Evolutionary conservation across 2,797 vertebrate species (phyloP).

Genomic region (Paedocypris micromegethes): DNA sequence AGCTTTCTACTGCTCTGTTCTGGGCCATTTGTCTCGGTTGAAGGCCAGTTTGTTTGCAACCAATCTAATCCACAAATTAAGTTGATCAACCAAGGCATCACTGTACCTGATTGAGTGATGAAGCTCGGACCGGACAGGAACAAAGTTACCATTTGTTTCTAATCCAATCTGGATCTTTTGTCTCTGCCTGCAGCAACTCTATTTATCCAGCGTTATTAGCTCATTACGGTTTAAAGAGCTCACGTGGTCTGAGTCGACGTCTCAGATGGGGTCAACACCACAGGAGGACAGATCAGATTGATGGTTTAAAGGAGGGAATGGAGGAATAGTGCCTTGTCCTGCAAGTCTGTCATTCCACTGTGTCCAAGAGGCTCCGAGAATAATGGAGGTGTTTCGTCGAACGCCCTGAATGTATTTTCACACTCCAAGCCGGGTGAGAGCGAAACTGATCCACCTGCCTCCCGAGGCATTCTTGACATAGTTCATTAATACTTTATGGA

Average conservation of each 20-base stretch:
- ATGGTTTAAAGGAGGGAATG: slow-evolving; percentile 3
- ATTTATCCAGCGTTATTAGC: slow-evolving; percentile 43
- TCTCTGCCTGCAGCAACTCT: slow-evolving; percentile 22
- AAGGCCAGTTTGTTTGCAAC: no score
- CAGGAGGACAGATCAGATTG: slow-evolving; percentile 18
- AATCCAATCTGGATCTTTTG: slow-evolving; percentile 3
- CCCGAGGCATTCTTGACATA: slow-evolving; percentile 44
- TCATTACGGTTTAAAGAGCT: slow-evolving; percentile 54
- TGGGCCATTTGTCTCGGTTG: no score
- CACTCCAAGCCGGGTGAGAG: slow-evolving; percentile 26
- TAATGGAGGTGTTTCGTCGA: slow-evolving; percentile 28
- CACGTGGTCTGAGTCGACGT: slow-evolving; percentile 29
- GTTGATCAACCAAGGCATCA: no score
- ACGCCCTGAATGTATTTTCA: slow-evolving; percentile 30
- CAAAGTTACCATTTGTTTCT: slow-evolving; percentile 17
- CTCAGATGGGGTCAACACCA: slow-evolving; percentile 13
- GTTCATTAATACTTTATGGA: slow-evolving; percentile 55
- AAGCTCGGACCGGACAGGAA: no score
- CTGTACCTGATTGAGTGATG: no score
- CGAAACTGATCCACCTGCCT: slow-evolving; percentile 42
- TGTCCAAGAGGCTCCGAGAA: slow-evolving; percentile 34
- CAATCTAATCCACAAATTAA: no score
- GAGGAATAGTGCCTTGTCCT: slow-evolving; percentile 8
- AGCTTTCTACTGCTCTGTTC: no score
- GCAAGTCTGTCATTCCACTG: slow-evolving; percentile 28